Percentiles rank a stretch among this genome's conserved stretches.
Evolutionary conservation across 2,888 invertebrate species (phyloP).

Genomic region (Polydrusus cervinus): DNA sequence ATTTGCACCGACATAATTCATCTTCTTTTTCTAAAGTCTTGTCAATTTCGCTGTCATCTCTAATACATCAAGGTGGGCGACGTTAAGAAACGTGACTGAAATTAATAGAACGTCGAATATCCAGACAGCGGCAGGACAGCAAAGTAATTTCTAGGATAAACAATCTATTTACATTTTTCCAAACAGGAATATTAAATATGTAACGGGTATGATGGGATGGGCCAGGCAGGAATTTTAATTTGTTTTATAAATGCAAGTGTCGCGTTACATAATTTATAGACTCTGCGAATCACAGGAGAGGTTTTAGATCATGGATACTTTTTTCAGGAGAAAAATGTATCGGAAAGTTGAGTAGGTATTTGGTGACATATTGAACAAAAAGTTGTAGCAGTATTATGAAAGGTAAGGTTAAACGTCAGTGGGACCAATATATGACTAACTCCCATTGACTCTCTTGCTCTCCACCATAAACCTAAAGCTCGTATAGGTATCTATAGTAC

Average conservation of each 20-base stretch:
- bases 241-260: conserved; percentile 6
- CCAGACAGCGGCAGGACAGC: conserved; percentile 57
- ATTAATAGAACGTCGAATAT: conserved; percentile 69
- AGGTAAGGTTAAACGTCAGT: no score
- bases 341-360: no score
- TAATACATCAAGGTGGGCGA: conserved; percentile 71
- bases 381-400: no score
- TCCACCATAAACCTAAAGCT: no score
- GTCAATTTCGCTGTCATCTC: conserved; percentile 71
- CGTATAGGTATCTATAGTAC: no score
- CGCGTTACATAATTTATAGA: conserved; percentile 1
- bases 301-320: neutral
- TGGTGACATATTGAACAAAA: no score
- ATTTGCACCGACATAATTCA: conserved; percentile 68
- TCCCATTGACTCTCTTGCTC: no score
- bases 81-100: conserved; percentile 69
- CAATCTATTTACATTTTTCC: conserved; percentile 63
- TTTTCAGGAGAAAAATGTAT: no score
- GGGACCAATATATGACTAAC: no score
- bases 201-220: conserved; percentile 31
- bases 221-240: conserved; percentile 30
- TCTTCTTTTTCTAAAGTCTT: conserved; percentile 69
- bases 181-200: conserved; percentile 49
- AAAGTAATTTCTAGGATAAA: conserved; percentile 65
- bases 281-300: neutral